A percentile compares a stretch with the other conserved stretches of the same genome.
Conservation (phyloP, 1,140 invertebrate species). For the Cydia fagiglandana region DNA sequence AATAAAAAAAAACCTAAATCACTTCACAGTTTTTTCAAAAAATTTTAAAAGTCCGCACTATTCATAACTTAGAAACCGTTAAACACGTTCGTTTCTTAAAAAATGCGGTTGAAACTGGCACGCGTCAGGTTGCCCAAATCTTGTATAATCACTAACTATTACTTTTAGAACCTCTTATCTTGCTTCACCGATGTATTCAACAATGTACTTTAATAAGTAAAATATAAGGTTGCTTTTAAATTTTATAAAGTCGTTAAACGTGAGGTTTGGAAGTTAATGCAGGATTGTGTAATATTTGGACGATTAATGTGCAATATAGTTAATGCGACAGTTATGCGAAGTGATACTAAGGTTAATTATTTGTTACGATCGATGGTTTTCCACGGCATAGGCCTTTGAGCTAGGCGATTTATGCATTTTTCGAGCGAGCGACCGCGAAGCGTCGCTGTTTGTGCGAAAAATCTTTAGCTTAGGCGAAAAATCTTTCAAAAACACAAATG, state of each 20-base stretch:
- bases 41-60: not conserved
- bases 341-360: not conserved
- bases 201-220: not conserved
- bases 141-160: not conserved
- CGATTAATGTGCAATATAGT: conserved; percentile 5
- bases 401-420: too few relatives aligned
- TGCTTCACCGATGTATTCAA: not conserved
- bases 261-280: not conserved
- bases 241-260: not conserved
- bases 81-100: not conserved
- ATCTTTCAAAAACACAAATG: too few relatives aligned
- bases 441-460: too few relatives aligned
- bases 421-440: too few relatives aligned
- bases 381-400: too few relatives aligned
- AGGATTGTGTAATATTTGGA: not conserved
- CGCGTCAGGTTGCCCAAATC: not conserved
- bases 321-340: not conserved
- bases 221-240: not conserved
- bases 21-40: not conserved
- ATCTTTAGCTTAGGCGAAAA: too few relatives aligned
- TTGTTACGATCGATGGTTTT: not conserved
- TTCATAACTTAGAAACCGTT: not conserved
- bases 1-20: not conserved
- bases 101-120: not conserved
- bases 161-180: not conserved